Base-by-base conservation (phyloP, 2,888 invertebrate species). In the Ophion costatus region DNA sequence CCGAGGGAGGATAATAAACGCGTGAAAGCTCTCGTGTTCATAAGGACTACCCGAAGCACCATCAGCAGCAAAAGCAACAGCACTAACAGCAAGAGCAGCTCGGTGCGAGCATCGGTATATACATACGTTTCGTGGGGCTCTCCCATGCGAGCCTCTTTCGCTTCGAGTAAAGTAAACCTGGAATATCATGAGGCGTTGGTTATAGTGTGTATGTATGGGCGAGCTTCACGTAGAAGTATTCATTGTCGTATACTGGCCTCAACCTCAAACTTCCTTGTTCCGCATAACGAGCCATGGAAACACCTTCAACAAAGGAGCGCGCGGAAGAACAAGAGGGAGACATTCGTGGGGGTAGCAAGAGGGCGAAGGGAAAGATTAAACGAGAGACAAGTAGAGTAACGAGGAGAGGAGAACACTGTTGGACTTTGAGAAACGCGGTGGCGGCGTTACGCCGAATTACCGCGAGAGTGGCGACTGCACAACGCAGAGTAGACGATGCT, bases 401-500 rank as follows among this genome's bases (percentile, higher is more conserved):
- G 24, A n/a, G 11, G 22, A 75, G 33, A 10, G 10, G 29, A 11
- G 20, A 66, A 74, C 42, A 45, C 69, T 75, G 79, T 77, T 80
- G 59, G 59, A 70, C 77, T 80, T 82, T 75, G 73, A 79, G 82
- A 74, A 82, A 83, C 61, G 67, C 24, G 61, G 33, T 56, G 56
- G 29, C 56, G 67, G 79, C 77, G 82, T 84, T 86, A 80, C 78
- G 67, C 79, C 85, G 82, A 87, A 88, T 88, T 88, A 85, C 80
- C 75, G 57, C 61, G 78, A 76, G 79, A 80, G 66, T 57, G 64
- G 66, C 24, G 79, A 83, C 71, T 71, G 59, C 69, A 22, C 45
- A 61, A 29, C 38, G 76, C 24, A 70, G 59, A 29, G 38, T 74
- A 57, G 77, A 70, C 69, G 70, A 51, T 79, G 56, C 45, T 51